Conservation (phyloP, 2,113 vertebrate species). For the Hypanus sabinus region DNA sequence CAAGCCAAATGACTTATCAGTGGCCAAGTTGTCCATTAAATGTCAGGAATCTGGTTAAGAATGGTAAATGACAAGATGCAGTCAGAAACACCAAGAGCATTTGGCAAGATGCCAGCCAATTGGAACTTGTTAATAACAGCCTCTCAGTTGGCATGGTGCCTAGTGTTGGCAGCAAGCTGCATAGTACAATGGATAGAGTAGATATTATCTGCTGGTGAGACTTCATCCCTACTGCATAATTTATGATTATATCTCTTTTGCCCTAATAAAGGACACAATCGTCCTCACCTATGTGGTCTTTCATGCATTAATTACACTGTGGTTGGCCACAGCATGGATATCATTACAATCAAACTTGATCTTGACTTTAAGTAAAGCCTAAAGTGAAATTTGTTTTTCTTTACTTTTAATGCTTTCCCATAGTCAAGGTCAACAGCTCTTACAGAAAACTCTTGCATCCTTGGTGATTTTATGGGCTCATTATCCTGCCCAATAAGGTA, state of each 20-base stretch:
- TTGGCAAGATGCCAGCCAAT: conserved; percentile 26
- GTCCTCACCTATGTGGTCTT: neutral
- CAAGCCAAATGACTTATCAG: neutral
- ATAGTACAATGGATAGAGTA: neutral
- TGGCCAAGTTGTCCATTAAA: neutral
- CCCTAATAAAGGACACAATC: neutral
- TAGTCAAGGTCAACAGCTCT: neutral
- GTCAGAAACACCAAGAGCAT: neutral
- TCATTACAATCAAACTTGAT: neutral
- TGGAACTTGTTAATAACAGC: neutral
- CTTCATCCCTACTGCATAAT: neutral
- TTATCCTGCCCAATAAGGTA: neutral
- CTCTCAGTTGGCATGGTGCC: conserved; percentile 22
- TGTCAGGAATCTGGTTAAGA: neutral
- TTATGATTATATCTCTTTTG: neutral
- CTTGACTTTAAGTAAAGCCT: neutral
- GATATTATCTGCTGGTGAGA: neutral
- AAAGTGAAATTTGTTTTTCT: neutral
- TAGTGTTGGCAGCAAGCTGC: neutral
- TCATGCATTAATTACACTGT: neutral
- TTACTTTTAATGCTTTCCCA: neutral
- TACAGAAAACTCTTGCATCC: neutral
- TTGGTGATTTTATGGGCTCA: neutral
- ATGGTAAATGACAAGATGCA: neutral
- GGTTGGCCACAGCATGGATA: neutral